A percentile compares a stretch with the other conserved stretches of the same genome.
phyloP scores from a whole-genome alignment of 2,797 vertebrate genomes.

The Gambelia wislizenii region DNA sequence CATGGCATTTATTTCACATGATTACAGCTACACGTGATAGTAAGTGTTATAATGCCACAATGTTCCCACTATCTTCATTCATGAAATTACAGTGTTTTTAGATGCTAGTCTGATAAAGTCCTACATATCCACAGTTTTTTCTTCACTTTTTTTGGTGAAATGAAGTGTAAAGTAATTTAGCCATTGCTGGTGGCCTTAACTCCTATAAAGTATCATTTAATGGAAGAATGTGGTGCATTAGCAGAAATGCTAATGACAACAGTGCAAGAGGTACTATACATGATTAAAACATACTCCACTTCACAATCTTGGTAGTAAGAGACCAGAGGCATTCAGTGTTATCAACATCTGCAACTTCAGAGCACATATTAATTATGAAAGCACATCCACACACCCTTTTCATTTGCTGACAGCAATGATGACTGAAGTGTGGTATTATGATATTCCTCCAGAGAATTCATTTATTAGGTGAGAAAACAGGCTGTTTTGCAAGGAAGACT shows the following conservation, averaged over 20 bases:
- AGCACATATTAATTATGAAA: not conserved
- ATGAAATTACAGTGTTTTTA: too few relatives aligned
- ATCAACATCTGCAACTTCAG: not conserved
- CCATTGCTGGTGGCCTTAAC: not conserved
- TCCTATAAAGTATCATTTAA: not conserved
- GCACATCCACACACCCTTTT: not conserved
- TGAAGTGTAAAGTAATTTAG: too few relatives aligned
- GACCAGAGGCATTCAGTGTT: not conserved
- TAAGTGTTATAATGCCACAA: too few relatives aligned
- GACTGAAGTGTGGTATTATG: not conserved
- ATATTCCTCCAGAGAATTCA: not conserved
- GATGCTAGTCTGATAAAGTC: too few relatives aligned
- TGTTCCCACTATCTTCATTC: too few relatives aligned
- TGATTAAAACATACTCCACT: not conserved
- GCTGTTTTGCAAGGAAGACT: not conserved
- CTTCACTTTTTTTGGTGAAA: not conserved
- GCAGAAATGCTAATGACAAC: not conserved
- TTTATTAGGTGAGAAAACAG: not conserved
- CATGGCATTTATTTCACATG: too few relatives aligned
- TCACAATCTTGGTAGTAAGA: not conserved
- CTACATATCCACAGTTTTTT: not conserved
- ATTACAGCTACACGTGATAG: too few relatives aligned
- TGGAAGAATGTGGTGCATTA: not conserved
- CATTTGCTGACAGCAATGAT: not conserved
- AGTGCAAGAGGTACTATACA: not conserved